A percentile compares a stretch with the other conserved stretches of the same genome.
Conservation (phyloP, 1,140 invertebrate species). For the Melanaphis sacchari region DNA sequence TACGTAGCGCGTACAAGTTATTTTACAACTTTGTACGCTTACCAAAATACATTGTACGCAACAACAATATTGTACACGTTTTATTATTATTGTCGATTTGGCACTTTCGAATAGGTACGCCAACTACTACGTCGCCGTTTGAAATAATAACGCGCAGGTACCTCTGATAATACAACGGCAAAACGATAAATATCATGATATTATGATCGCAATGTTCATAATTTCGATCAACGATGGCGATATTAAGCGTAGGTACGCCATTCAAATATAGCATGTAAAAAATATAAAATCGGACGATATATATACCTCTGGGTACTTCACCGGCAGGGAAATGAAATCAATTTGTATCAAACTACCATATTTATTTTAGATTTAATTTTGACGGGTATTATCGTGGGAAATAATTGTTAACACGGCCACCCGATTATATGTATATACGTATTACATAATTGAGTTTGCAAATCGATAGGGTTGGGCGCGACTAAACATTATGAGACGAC, state of each 20-base stretch:
- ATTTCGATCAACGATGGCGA: not conserved
- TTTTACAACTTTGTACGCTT: not conserved
- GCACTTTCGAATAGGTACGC: not conserved
- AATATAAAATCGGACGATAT: no score
- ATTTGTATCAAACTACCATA: not conserved
- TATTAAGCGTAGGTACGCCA: no score
- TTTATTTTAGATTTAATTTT: not conserved
- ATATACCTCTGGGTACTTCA: no score
- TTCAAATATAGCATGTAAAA: no score
- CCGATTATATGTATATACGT: not conserved
- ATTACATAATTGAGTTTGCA: not conserved
- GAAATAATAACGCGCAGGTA: not conserved
- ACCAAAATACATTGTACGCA: slow-evolving; percentile 2
- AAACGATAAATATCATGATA: not conserved
- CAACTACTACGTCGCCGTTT: not conserved
- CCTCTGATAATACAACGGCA: not conserved
- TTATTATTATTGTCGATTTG: not conserved
- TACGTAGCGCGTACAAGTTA: not conserved
- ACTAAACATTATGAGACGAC: not conserved
- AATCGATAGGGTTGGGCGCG: not conserved
- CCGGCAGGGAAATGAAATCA: not conserved
- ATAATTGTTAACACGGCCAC: not conserved
- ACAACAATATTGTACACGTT: not conserved
- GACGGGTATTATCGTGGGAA: not conserved
- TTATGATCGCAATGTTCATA: not conserved